Percentiles rank a stretch among this genome's conserved stretches.
phyloP scores from a whole-genome alignment of 1,140 invertebrate species.

The Marisa cornuarietis region DNA sequence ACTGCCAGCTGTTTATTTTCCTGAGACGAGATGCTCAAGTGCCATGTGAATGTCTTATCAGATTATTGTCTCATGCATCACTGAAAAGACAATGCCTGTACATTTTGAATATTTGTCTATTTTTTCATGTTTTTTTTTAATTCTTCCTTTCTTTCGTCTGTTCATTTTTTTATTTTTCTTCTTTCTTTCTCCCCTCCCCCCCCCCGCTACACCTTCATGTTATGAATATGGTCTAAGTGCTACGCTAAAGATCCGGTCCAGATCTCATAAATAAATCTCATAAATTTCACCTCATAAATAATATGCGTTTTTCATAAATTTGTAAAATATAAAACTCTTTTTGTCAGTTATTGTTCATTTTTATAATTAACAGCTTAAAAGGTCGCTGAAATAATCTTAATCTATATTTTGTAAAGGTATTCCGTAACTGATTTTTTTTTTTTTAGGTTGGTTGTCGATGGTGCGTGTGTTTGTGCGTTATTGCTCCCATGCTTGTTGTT shows the following conservation, averaged over 20 bases:
- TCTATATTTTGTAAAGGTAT: neutral
- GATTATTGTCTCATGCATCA: neutral
- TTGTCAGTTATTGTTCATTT: constrained; percentile 9
- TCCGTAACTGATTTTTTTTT: too few species aligned
- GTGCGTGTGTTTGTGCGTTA: constrained; percentile 12
- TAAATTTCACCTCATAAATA: too few species aligned
- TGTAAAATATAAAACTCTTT: neutral
- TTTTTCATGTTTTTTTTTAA: neutral
- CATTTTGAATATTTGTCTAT: neutral
- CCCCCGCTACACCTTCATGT: neutral
- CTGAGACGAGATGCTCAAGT: neutral
- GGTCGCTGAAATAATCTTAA: neutral
- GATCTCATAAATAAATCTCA: too few species aligned
- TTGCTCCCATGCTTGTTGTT: constrained; percentile 22
- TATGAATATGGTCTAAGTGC: neutral
- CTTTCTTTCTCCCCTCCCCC: neutral
- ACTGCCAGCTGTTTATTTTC: neutral
- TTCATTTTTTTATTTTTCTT: neutral
- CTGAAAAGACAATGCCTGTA: neutral
- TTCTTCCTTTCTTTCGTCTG: neutral
- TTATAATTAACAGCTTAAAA: neutral
- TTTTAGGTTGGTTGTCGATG: constrained; percentile 6
- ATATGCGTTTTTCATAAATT: too few species aligned
- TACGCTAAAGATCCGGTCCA: too few species aligned
- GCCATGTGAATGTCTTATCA: neutral